These are phyloP conservation scores for Musca vetustissima DNA, from an alignment of 1,140 invertebrate genomes.

Conservation along the genomic window DNA sequence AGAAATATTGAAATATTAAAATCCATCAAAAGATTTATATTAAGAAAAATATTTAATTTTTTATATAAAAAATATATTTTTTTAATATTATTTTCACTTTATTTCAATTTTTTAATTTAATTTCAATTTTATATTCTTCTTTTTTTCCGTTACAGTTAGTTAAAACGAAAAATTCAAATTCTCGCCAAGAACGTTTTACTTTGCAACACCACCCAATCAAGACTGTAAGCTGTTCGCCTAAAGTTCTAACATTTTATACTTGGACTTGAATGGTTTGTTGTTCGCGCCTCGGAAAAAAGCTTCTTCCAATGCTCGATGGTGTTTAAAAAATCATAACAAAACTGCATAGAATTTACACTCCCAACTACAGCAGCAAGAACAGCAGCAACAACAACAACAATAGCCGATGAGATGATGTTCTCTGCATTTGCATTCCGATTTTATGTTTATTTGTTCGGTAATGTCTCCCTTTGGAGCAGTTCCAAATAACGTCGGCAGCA, in stretches of 20 bases:
- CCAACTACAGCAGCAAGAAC: background rate
- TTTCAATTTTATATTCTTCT: background rate
- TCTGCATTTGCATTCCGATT: background rate
- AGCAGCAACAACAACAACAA: too few relatives aligned
- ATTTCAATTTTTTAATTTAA: background rate
- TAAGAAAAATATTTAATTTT: background rate
- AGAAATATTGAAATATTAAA: conserved; percentile 5
- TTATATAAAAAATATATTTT: background rate
- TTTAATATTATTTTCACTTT: conserved; percentile 5
- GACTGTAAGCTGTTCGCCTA: background rate
- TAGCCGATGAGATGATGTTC: background rate
- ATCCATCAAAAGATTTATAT: conserved; percentile 1
- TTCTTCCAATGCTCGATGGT: background rate
- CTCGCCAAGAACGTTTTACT: too few relatives aligned
- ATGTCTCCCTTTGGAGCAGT: conserved; percentile 32
- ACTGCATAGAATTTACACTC: background rate
- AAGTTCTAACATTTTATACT: conserved; percentile 23
- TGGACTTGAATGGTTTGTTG: background rate
- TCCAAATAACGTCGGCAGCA: too few relatives aligned
- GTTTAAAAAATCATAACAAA: background rate
- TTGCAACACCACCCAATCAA: background rate
- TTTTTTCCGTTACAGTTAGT: background rate
- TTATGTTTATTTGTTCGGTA: conserved; percentile 8
- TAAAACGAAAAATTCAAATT: conserved; percentile 4
- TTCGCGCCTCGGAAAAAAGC: background rate